These are phyloP conservation scores for Syndactyla subalaris DNA, from an alignment of 2,797 vertebrate species.

Conservation along the genomic window DNA sequence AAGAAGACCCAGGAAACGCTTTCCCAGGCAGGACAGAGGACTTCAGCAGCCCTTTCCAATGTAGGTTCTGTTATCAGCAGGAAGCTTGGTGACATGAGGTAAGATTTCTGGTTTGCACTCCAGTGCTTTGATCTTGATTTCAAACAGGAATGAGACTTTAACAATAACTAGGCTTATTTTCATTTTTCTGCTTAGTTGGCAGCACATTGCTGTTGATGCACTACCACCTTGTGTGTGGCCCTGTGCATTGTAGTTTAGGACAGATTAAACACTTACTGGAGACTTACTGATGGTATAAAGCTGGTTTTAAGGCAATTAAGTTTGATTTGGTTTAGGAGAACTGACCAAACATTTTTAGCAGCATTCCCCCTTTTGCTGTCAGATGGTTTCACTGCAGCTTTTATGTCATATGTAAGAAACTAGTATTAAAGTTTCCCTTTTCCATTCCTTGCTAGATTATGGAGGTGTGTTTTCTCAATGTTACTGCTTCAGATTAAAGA, in stretches of 20 bases:
- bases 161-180: not conserved
- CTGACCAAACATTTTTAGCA: not conserved
- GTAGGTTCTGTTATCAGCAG: conserved; percentile 88
- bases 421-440: not conserved
- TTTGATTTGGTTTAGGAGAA: not conserved
- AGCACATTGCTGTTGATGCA: not conserved
- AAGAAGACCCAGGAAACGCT: conserved; percentile 98
- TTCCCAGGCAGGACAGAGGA: conserved; percentile 93
- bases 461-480: not conserved
- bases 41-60: conserved; percentile 88
- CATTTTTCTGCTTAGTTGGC: not conserved
- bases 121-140: not conserved
- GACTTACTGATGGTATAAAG: not conserved
- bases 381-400: not conserved
- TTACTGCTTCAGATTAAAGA: not conserved
- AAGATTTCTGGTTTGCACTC: conserved; percentile 10
- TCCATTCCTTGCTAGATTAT: not conserved
- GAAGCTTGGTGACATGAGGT: conserved; percentile 96
- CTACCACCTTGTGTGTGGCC: not conserved
- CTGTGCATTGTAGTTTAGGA: not conserved
- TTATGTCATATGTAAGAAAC: not conserved
- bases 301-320: not conserved
- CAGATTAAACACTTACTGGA: not conserved
- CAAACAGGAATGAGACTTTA: not conserved
- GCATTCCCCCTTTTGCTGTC: not conserved